A percentile compares a stretch with the other conserved stretches of the same genome.
Conservation (phyloP, 2,888 invertebrate species). For the Pseudolycoriella hygida region DNA sequence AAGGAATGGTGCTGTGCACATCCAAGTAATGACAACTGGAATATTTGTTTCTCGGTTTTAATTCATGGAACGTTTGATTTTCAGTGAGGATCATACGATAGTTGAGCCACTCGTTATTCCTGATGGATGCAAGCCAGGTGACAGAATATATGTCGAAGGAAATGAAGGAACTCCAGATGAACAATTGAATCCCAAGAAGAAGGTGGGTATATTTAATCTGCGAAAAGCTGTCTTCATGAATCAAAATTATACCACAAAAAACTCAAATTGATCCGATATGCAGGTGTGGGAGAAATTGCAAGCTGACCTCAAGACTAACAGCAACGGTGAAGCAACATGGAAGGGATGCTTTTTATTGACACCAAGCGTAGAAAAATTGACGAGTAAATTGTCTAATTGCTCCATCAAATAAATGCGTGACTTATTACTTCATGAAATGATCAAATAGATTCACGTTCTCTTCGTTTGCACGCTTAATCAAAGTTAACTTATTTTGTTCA, state of each 20-base stretch:
- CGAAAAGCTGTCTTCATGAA: too few species aligned
- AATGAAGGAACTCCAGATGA: constrained; percentile 70
- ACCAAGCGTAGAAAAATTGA: constrained; percentile 52
- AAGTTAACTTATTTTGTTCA: too few species aligned
- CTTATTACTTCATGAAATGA: too few species aligned
- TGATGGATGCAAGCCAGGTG: constrained; percentile 57
- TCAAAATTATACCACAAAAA: too few species aligned
- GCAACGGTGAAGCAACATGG: constrained; percentile 64
- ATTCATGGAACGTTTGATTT: constrained; percentile 9
- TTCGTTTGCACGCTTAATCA: too few species aligned
- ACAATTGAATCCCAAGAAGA: constrained; percentile 86
- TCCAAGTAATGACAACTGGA: constrained; percentile 37
- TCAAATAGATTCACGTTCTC: too few species aligned
- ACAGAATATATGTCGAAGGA: constrained; percentile 66
- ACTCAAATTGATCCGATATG: not conserved
- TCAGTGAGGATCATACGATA: constrained; percentile 51
- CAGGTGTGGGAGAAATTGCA: constrained; percentile 77
- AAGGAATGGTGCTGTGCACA: constrained; percentile 88
- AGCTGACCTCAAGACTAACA: constrained; percentile 54
- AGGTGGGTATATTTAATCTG: constrained; percentile 41
- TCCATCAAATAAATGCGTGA: constrained; percentile 65
- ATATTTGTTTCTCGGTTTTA: not conserved
- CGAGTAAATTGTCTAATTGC: constrained; percentile 59
- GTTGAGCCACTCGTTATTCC: constrained; percentile 79
- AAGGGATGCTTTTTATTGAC: constrained; percentile 60